These are phyloP conservation scores for Coranthus polyacanthus DNA, from an alignment of 2,797 vertebrate species.

Conservation along the genomic window DNA sequence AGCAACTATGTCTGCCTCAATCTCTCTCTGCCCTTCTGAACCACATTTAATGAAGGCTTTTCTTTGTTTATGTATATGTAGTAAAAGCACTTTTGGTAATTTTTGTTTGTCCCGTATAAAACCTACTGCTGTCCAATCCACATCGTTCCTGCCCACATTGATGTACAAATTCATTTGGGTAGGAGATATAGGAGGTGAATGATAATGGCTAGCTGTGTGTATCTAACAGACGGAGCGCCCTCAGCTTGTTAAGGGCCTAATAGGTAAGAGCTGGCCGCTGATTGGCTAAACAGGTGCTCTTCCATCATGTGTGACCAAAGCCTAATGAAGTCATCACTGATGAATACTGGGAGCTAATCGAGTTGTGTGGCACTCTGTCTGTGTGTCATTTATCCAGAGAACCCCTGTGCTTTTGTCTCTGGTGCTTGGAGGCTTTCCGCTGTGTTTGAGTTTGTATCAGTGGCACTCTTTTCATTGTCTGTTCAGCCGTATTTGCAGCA, in stretches of 20 bases:
- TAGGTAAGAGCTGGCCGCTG: slow-evolving; percentile 46
- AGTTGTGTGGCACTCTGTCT: slow-evolving; percentile 30
- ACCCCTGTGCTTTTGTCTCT: too few relatives aligned
- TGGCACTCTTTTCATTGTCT: background rate
- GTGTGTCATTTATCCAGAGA: background rate
- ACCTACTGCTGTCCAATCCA: background rate
- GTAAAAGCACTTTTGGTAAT: slow-evolving; percentile 3
- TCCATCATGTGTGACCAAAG: slow-evolving; percentile 66
- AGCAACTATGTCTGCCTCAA: slow-evolving; percentile 49
- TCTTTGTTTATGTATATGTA: slow-evolving; percentile 25
- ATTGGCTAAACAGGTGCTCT: slow-evolving; percentile 50
- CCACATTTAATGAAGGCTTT: slow-evolving; percentile 18
- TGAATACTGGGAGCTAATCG: slow-evolving; percentile 50
- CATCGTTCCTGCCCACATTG: background rate
- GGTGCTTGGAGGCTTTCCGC: too few relatives aligned
- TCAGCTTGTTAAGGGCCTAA: slow-evolving; percentile 62
- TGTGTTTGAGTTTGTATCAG: background rate
- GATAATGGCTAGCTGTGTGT: slow-evolving; percentile 34
- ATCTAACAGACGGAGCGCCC: slow-evolving; percentile 46
- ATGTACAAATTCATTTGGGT: slow-evolving; percentile 1
- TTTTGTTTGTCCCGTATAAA: slow-evolving; percentile 1
- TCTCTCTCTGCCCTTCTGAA: slow-evolving; percentile 3
- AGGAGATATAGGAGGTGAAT: slow-evolving; percentile 28
- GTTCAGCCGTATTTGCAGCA: too few relatives aligned
- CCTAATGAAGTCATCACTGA: slow-evolving; percentile 66